Evolutionary conservation across 2,797 vertebrate species (phyloP), one percentile per base, ranked within the genome.

Genomic region (Sebastes steindachneri): DNA sequence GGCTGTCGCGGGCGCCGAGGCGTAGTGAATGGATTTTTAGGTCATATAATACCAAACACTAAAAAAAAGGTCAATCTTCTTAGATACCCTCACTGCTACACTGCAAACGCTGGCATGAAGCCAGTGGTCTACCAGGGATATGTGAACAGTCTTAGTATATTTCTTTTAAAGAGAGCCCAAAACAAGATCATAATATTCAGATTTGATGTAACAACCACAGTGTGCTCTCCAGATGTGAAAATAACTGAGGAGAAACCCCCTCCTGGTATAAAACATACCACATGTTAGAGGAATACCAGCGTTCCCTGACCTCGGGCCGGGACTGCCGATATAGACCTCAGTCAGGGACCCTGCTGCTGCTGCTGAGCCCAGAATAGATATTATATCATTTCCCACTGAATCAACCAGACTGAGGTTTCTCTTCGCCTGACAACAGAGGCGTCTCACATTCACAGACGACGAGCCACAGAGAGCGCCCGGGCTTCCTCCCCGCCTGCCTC

Each of bases 381-480:
- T 33, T 64, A 57, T 73, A 75, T 80, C 74, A 48, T 75, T 73
- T 79, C 72, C 54, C 73, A 9, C 59, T 54, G 60, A 78, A 72
- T 80, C 57, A 60, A 62, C 66, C 82, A 66, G 48, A 48, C 41
- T n/a, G 77, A 66, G 79, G 75, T 75, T 84, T 82, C 58, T 86
- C 41, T 21, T 85, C 5, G 28, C 75, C 60, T 45, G 68, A 84
- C 84, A 85, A 86, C 84, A 89, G 77, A 87, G 64, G 23, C 54
- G 17, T 77, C 82, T 83, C 76, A 84, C 80, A 90, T 70, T 35
- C 58, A 2, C 45, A 4, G 63, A 28, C 8, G 19, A 79, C 6
- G 19, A 79, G 76, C 68, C 74, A 41, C 68, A 75, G 62, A 77
- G 48, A 59, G 33, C 28, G 75, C 37, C 59, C 1, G 37, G 58